phyloP scores from a whole-genome alignment of 2,888 invertebrate genomes.

The Ennomos fuscantarius region DNA sequence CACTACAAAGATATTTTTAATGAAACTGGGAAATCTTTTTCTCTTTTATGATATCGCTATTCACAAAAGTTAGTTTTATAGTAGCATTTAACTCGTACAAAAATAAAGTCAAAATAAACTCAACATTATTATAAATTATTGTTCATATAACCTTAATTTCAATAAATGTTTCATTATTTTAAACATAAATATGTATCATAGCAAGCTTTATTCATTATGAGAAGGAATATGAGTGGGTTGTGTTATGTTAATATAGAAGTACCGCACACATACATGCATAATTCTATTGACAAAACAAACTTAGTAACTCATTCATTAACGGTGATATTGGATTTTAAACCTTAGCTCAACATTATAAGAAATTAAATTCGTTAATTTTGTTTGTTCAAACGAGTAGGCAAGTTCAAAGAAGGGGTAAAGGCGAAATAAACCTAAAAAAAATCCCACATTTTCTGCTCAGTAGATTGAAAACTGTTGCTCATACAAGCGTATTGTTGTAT shows the following conservation, averaged over 20 bases:
- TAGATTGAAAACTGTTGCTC: conserved; percentile 61
- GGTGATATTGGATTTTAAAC: conserved; percentile 11
- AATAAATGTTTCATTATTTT: conserved; percentile 33
- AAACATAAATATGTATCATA: conserved; percentile 39
- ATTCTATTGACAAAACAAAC: conserved; percentile 42
- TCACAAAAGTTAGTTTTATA: too few species aligned
- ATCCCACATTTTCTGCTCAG: conserved; percentile 61
- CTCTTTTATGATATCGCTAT: too few species aligned
- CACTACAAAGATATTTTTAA: too few species aligned
- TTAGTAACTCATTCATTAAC: conserved; percentile 21
- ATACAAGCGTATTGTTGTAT: conserved; percentile 38
- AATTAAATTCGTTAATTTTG: conserved; percentile 12
- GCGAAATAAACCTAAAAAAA: conserved; percentile 62
- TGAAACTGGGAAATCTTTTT: too few species aligned
- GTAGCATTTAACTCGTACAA: neutral
- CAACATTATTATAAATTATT: conserved; percentile 10
- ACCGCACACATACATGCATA: conserved; percentile 44
- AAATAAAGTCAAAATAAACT: conserved; percentile 4
- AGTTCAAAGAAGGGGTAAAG: conserved; percentile 63
- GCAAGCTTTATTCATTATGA: conserved; percentile 36
- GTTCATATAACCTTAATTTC: conserved; percentile 26
- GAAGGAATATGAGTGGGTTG: conserved; percentile 34
- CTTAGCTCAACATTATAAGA: neutral
- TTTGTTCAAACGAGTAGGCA: conserved; percentile 63
- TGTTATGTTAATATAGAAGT: conserved; percentile 43